phyloP scores from a whole-genome alignment of 1,140 invertebrate species.

The Helicoverpa armigera region DNA sequence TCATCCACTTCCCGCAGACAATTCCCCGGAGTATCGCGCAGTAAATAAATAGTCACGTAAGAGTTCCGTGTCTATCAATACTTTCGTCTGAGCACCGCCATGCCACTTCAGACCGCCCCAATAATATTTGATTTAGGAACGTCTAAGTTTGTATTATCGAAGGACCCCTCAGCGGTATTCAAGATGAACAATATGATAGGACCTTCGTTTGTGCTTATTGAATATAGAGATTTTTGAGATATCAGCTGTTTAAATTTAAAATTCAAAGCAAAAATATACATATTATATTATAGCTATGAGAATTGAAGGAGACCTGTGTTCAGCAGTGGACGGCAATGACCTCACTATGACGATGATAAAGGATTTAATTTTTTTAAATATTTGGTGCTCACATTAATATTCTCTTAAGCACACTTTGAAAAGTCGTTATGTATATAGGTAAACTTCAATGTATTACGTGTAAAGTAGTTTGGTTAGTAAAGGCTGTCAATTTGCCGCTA shows the following conservation, averaged over 20 bases:
- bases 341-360: no score
- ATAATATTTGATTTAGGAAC: conserved; percentile 23
- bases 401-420: no score
- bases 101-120: conserved; percentile 1
- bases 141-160: conserved; percentile 5
- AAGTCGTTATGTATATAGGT: no score
- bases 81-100: conserved; percentile 7
- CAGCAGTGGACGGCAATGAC: no score
- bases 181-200: background rate
- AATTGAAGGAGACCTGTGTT: background rate
- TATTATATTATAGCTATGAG: background rate
- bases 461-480: background rate
- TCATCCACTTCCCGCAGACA: conserved; percentile 1
- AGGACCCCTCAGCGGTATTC: conserved; percentile 1
- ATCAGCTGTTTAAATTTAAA: no score
- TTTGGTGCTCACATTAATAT: background rate
- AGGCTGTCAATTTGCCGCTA: conserved; percentile 21
- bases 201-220: background rate
- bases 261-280: no score
- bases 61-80: conserved; percentile 24
- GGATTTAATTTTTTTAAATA: no score
- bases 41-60: conserved; percentile 17
- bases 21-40: conserved; percentile 5
- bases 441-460: no score
- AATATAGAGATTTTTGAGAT: no score